Evolutionary conservation across 1,140 invertebrate species (phyloP).

Genomic region (Mya arenaria): DNA sequence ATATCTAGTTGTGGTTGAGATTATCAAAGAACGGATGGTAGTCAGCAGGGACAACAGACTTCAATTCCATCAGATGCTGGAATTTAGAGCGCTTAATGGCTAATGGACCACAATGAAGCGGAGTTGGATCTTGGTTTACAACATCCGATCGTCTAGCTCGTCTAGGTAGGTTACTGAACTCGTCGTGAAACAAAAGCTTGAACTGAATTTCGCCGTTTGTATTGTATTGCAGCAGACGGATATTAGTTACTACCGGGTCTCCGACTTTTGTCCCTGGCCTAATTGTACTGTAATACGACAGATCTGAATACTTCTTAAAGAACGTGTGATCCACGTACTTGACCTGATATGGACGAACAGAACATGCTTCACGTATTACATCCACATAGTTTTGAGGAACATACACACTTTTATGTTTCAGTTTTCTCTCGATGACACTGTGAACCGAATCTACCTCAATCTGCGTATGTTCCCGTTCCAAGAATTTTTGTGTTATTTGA

Average conservation of each 20-base stretch:
- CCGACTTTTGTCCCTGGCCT: slow-evolving; percentile 26
- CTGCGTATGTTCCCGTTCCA: slow-evolving; percentile 80
- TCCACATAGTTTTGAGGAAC: slow-evolving; percentile 35
- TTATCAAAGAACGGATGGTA: slow-evolving; percentile 51
- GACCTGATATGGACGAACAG: background rate
- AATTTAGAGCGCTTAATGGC: slow-evolving; percentile 45
- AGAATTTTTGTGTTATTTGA: slow-evolving; percentile 46
- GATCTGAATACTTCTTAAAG: background rate
- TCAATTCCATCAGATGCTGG: slow-evolving; percentile 45
- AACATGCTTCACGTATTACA: slow-evolving; percentile 17
- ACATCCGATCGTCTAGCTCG: background rate
- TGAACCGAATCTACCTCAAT: slow-evolving; percentile 81
- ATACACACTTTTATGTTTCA: slow-evolving; percentile 33
- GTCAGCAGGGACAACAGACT: slow-evolving; percentile 50
- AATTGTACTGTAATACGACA: slow-evolving; percentile 25
- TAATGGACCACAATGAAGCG: background rate
- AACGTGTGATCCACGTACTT: slow-evolving; percentile 19
- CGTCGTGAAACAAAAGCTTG: slow-evolving; percentile 12
- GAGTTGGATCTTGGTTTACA: too few species aligned
- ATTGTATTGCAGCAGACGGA: slow-evolving; percentile 6
- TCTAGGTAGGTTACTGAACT: background rate
- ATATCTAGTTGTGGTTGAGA: too few species aligned
- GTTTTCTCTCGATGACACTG: slow-evolving; percentile 39
- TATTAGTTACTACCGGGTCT: slow-evolving; percentile 39
- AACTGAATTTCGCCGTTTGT: slow-evolving; percentile 21